Conservation (phyloP, 2,797 vertebrate genomes). For the Streptopelia turtur region DNA sequence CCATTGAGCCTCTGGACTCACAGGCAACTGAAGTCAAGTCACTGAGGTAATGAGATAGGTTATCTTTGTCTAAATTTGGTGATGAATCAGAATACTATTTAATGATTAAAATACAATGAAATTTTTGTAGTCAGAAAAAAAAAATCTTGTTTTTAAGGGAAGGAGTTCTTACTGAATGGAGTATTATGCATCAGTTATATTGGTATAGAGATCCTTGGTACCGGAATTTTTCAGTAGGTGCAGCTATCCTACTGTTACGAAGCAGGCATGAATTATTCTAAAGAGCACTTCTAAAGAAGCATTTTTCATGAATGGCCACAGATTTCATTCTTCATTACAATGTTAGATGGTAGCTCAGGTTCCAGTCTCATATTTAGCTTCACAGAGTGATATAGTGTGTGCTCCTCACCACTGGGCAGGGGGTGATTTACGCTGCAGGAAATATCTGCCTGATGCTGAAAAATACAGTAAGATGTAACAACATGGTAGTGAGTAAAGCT, state of each 20-base stretch:
- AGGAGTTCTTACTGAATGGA: neutral
- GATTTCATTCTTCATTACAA: neutral
- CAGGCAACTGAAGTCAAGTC: neutral
- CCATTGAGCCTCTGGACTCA: neutral
- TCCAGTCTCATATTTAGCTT: neutral
- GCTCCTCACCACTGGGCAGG: neutral
- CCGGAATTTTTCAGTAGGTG: neutral
- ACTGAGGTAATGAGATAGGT: neutral
- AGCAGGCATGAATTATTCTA: neutral
- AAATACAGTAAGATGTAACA: neutral
- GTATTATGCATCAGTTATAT: neutral
- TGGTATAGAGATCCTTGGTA: neutral
- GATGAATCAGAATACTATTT: neutral
- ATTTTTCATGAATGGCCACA: neutral
- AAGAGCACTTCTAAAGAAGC: neutral
- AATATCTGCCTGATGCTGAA: neutral
- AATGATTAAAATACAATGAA: neutral
- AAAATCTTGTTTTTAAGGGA: neutral
- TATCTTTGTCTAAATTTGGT: neutral
- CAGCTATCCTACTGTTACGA: neutral
- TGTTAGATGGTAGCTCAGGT: neutral
- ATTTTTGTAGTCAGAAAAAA: neutral
- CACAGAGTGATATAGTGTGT: neutral
- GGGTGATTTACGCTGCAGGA: neutral
- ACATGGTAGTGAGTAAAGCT: accelerated